These are phyloP conservation scores for Pandemis heparana DNA, from an alignment of 2,888 invertebrate genomes.

Conservation along the genomic window DNA sequence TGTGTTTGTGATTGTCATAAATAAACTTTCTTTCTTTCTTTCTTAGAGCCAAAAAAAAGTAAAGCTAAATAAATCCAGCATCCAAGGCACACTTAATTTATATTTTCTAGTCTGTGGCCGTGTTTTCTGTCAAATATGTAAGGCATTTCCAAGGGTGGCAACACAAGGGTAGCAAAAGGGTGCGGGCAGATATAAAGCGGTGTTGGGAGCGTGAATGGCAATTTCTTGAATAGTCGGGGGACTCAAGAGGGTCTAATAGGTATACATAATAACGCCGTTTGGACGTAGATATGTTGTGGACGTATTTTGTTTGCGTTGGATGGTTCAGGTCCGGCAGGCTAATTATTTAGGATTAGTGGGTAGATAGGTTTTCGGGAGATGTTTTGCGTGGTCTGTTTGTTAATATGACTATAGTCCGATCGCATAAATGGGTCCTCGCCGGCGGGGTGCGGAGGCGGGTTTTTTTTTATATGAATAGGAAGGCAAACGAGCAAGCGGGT, in stretches of 20 bases:
- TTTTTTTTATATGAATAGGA: too few relatives aligned
- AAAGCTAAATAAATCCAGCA: slow-evolving; percentile 4
- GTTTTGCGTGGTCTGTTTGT: neutral
- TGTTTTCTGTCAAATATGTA: slow-evolving; percentile 51
- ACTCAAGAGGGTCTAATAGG: slow-evolving; percentile 45
- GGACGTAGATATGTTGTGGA: slow-evolving; percentile 24
- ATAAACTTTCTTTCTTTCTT: too few relatives aligned
- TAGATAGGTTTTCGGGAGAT: neutral
- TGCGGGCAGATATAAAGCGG: slow-evolving; percentile 62
- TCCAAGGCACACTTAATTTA: neutral
- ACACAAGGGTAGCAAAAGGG: slow-evolving; percentile 52
- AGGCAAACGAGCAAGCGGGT: too few relatives aligned
- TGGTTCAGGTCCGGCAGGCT: neutral
- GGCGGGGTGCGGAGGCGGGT: too few relatives aligned
- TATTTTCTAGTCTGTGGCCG: slow-evolving; percentile 43
- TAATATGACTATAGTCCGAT: too few relatives aligned
- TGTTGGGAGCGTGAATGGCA: slow-evolving; percentile 63
- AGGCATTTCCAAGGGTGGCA: slow-evolving; percentile 53
- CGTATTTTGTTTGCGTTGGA: slow-evolving; percentile 29
- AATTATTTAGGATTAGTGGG: slow-evolving; percentile 2
- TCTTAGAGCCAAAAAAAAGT: neutral
- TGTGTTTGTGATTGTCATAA: too few relatives aligned
- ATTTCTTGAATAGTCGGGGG: slow-evolving; percentile 72
- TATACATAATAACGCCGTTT: slow-evolving; percentile 34
- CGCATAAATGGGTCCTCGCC: too few relatives aligned